Base-by-base conservation (phyloP, 2,797 vertebrate genomes). In the Enteromius thamalakanensis region DNA sequence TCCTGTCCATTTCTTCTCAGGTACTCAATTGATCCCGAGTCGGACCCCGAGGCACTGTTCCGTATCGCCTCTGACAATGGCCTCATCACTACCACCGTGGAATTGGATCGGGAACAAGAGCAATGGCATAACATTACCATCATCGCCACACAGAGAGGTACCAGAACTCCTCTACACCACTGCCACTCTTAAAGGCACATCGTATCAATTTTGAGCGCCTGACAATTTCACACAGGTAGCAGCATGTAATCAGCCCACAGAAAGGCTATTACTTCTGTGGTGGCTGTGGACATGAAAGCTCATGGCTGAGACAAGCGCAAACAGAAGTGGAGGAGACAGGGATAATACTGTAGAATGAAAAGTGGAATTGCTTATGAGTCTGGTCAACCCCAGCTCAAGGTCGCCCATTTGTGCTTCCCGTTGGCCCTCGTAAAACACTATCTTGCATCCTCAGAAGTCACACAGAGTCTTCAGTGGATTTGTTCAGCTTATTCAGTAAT, bases 71-170 rank as follows among this genome's bases (percentile, higher is more conserved):
- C 96, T 0, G 95, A 96, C 91, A 95, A 94, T 0, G 96, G 97
- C 62, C 94, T 92, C 45, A 95, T 97, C 91, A 96, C 91, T 85
- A 95, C 96, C 0, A 94, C 94, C 21, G 92, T 90, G 89, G 93
- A 95, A 87, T 88, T 98, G 91, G 97, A 97, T 93, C 94, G 96
- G 0, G 97, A 98, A 90, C 89, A 88, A 74, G 94, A 93, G 78
- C 92, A 94, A 89, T 97, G 96, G 96, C 96, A 97, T 88, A 97
- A 97, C 90, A 93, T 98, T 91, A 97, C 96, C 0, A 93, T 97
- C 90, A 94, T 96, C 70, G 96, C 96, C 88, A 96, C 96, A 14
- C 96, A 97, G 91, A 94, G 96, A 80, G 96, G 97, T 98, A 91
- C 47, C 90, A 84, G 75, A 65, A 15, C 53, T n/a, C 17, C 45